These are phyloP conservation scores for Paramormyrops kingsleyae DNA, from an alignment of 2,113 vertebrate species.

Conservation along the genomic window DNA sequence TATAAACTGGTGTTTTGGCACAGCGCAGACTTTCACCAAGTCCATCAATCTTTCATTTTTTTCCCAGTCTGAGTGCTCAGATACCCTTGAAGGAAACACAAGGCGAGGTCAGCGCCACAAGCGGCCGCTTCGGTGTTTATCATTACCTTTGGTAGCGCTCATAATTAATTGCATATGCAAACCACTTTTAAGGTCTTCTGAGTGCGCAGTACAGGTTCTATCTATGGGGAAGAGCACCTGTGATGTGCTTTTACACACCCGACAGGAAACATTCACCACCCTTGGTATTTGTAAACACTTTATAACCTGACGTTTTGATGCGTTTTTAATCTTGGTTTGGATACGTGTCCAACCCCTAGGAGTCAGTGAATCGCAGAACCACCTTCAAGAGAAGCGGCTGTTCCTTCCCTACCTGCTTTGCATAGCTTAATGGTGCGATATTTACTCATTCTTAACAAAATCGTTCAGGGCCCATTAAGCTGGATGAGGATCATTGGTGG, in stretches of 20 bases:
- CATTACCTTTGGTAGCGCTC: conserved; percentile 53
- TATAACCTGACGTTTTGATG: not conserved
- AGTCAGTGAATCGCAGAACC: not conserved
- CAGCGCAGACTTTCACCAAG: conserved; percentile 25
- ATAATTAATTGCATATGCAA: conserved; percentile 57
- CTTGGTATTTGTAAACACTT: not conserved
- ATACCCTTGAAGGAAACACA: conserved; percentile 51
- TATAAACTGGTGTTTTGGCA: conserved; percentile 22
- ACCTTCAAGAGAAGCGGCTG: not conserved
- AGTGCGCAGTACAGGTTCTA: conserved; percentile 43
- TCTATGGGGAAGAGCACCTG: conserved; percentile 37
- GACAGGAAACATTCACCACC: not conserved
- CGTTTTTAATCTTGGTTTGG: not conserved
- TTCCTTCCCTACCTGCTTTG: not conserved
- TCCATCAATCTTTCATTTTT: conserved; percentile 47
- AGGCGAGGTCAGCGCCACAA: conserved; percentile 40
- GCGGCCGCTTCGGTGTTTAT: conserved; percentile 48
- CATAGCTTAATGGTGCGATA: not conserved
- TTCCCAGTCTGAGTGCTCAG: conserved; percentile 29
- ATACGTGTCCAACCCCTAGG: not conserved
- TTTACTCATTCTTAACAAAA: not conserved
- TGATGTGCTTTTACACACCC: conserved; percentile 41
- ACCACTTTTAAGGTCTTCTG: conserved; percentile 43
- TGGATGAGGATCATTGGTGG: not conserved
- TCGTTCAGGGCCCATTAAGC: not conserved